These are phyloP conservation scores for Monodelphis domestica DNA, from an alignment of 2,797 vertebrate species.

Conservation along the genomic window DNA sequence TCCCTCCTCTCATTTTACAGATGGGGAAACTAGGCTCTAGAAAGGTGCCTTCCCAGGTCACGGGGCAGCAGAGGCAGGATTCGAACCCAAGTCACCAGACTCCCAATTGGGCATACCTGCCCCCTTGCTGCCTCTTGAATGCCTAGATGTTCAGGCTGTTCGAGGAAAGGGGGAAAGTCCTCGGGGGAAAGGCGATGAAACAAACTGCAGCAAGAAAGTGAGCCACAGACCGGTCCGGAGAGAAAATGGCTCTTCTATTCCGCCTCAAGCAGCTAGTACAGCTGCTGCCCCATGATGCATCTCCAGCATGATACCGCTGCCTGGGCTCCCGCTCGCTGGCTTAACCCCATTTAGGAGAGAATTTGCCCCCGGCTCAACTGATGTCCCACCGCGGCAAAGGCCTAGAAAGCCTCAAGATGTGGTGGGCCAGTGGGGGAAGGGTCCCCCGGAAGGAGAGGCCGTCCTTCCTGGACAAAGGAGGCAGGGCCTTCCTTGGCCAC, in stretches of 20 bases:
- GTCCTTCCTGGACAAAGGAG: too few relatives aligned
- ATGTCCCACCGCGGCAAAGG: not conserved
- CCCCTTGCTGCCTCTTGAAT: not conserved
- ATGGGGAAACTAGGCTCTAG: too few relatives aligned
- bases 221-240: not conserved
- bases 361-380: not conserved
- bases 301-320: not conserved
- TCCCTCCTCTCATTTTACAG: not conserved
- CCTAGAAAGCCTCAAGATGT: not conserved
- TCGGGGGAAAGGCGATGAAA: not conserved
- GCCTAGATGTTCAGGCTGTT: not conserved
- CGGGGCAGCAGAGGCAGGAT: not conserved
- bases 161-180: not conserved
- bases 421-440: not conserved
- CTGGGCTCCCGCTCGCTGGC: not conserved
- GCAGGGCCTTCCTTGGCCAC: too few relatives aligned
- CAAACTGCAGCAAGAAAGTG: not conserved
- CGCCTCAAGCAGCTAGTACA: not conserved
- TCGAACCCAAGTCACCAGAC: not conserved
- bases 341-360: not conserved
- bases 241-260: not conserved
- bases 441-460: too few relatives aligned
- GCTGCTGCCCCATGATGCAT: not conserved
- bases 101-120: not conserved
- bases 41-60: too few relatives aligned